Conservation (phyloP, 2,113 vertebrate species). For the Rhynchomys soricoides region DNA sequence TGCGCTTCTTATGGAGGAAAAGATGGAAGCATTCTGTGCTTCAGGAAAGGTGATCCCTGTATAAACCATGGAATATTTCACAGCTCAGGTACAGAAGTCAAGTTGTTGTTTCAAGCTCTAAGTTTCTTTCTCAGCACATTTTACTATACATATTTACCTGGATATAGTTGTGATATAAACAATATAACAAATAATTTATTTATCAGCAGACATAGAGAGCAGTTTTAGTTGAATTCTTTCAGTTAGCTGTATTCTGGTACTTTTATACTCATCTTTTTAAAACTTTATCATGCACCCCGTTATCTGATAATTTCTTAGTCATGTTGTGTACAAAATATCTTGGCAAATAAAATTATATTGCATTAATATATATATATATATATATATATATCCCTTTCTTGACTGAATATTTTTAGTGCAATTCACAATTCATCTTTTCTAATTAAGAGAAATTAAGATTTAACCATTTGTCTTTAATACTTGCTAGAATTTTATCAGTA, state of each 20-base stretch:
- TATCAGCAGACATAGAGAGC: background rate
- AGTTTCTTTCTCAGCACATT: background rate
- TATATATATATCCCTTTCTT: background rate
- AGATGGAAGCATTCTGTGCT: background rate
- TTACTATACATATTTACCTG: background rate
- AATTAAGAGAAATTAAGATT: background rate
- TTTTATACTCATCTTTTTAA: background rate
- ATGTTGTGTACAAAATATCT: background rate
- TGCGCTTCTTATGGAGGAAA: background rate
- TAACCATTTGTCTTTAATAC: background rate
- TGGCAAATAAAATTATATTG: background rate
- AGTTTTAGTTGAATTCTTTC: background rate
- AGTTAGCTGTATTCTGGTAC: background rate
- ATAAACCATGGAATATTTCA: background rate
- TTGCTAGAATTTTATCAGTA: slow-evolving; percentile 11
- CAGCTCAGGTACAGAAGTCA: background rate
- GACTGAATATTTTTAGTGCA: background rate
- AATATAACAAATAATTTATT: background rate
- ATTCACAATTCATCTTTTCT: background rate
- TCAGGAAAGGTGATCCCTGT: background rate
- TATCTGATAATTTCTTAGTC: background rate
- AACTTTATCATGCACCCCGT: background rate
- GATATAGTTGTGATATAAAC: background rate
- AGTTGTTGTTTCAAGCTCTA: background rate
- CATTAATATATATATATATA: background rate